Base-by-base conservation (phyloP, 2,888 invertebrate genomes). In the Calliphora vomitoria region DNA sequence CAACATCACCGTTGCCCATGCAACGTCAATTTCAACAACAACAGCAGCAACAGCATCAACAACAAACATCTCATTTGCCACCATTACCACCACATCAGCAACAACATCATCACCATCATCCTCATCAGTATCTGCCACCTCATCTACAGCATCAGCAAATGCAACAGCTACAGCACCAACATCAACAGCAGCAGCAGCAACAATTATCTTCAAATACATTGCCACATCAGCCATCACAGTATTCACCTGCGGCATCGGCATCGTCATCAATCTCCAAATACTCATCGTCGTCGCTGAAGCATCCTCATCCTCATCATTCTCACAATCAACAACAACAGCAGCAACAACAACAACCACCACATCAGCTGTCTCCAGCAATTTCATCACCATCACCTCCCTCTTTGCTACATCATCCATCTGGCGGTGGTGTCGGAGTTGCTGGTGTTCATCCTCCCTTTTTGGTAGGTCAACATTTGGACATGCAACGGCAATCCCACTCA, bases 401-500 rank as follows among this genome's bases (percentile, higher is more conserved):
- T 75, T 89, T 93, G 88, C 88, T 93, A 47, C 93, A 93, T 88
- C 93, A 93, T 90, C 92, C 91, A 76, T 89, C 91, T 68, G 91
- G 91, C 44, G 90, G 91, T 53, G 80, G 85, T 64, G 60, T 64
- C 44, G 78, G 80, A 3, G 69, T 69, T 55, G 74, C 75, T 69
- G 85, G 85, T 66, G 58, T 87, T 64, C 92, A 89, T 25, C 93
- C 93, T 89, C 92, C 93, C 35, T 92, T 92, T 81, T 89, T 94
- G 72, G 93, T 92, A 83, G 92, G 91, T 38, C 93, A 93, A 11
- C 94, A 94, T 79, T 93, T 94, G 89, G 97, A 97, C 91, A 97
- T 97, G 82, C 97, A 97, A 92, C 94, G 97, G 87, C 97, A 97
- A 92, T 97, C 98, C 78, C 98, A 98, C 93, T 98, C 98, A 87